A percentile compares a stretch with the other conserved stretches of the same genome.
These are phyloP conservation scores for Oligia strigilis DNA, from an alignment of 2,888 invertebrate species.

Conservation along the genomic window DNA sequence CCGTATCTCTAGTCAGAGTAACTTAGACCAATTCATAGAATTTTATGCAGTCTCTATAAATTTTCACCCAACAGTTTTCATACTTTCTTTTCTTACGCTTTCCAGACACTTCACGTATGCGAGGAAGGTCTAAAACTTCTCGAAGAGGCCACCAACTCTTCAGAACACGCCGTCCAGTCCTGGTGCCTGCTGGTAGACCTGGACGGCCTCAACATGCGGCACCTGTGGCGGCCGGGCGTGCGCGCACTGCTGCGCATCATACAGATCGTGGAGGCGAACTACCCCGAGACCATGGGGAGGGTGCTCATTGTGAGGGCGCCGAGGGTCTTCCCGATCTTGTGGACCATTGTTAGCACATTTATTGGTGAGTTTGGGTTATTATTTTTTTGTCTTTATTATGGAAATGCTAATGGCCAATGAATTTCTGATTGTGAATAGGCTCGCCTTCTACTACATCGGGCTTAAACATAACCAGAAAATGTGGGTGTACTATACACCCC, in stretches of 20 bases:
- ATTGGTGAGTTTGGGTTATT: constrained; percentile 91
- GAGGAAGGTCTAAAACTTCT: constrained; percentile 97
- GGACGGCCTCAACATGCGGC: constrained; percentile 98
- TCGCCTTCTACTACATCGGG: not conserved
- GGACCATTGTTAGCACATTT: constrained; percentile 98
- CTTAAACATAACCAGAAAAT: not conserved
- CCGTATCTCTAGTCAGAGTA: not conserved
- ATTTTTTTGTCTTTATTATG: not conserved
- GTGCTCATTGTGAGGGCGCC: constrained; percentile 98
- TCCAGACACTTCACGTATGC: constrained; percentile 95
- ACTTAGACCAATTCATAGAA: not conserved
- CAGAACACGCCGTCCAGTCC: constrained; percentile 95
- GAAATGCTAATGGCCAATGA: not conserved
- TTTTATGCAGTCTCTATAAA: not conserved
- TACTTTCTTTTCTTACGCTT: not conserved
- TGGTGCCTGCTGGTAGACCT: constrained; percentile 98
- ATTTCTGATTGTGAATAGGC: not conserved
- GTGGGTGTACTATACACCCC: not conserved
- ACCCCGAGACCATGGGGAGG: constrained; percentile 98
- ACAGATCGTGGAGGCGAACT: constrained; percentile 96
- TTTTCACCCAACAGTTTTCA: not conserved
- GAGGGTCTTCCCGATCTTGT: constrained; percentile 97
- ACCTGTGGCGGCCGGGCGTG: constrained; percentile 98
- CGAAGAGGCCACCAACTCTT: constrained; percentile 95
- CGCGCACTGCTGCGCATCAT: constrained; percentile 92